These are phyloP conservation scores for Oxyscelio sp. DNA, from an alignment of 2,888 invertebrate genomes.

Conservation along the genomic window DNA sequence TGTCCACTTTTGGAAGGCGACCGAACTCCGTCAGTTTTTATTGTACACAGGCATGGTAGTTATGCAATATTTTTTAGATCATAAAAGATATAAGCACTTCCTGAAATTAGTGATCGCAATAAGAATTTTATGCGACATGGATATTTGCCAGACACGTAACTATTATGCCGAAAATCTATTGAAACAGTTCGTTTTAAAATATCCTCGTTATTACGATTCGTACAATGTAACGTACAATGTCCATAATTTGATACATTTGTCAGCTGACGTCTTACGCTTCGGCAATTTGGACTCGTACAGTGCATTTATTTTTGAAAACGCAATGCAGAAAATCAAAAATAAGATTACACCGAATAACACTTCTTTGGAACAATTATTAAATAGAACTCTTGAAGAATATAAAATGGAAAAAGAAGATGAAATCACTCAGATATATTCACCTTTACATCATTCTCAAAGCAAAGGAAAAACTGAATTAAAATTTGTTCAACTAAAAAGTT, in stretches of 20 bases:
- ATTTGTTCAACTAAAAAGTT: no score
- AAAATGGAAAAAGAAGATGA: not conserved
- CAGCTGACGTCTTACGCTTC: no score
- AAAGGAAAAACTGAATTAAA: conserved; percentile 1
- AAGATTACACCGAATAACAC: no score
- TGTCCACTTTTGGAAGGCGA: conserved; percentile 77
- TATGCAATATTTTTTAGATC: no score
- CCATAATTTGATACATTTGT: conserved; percentile 78
- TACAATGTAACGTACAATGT: conserved; percentile 78
- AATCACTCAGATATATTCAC: not conserved
- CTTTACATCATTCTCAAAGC: not conserved
- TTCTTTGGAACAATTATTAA: no score
- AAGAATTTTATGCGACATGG: conserved; percentile 12
- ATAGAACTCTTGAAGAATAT: not conserved
- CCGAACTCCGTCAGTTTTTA: conserved; percentile 75
- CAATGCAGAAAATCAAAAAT: no score
- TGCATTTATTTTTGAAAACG: no score
- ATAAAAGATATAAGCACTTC: conserved; percentile 76
- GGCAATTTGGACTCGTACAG: no score
- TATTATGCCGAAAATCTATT: conserved; percentile 37
- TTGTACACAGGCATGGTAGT: not conserved
- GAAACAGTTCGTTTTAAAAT: conserved; percentile 41
- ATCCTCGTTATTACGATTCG: conserved; percentile 68
- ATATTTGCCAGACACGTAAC: conserved; percentile 33
- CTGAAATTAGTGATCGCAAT: conserved; percentile 72